These are phyloP conservation scores for Zaprionus inermis DNA, from an alignment of 1,140 invertebrate genomes.

Conservation along the genomic window DNA sequence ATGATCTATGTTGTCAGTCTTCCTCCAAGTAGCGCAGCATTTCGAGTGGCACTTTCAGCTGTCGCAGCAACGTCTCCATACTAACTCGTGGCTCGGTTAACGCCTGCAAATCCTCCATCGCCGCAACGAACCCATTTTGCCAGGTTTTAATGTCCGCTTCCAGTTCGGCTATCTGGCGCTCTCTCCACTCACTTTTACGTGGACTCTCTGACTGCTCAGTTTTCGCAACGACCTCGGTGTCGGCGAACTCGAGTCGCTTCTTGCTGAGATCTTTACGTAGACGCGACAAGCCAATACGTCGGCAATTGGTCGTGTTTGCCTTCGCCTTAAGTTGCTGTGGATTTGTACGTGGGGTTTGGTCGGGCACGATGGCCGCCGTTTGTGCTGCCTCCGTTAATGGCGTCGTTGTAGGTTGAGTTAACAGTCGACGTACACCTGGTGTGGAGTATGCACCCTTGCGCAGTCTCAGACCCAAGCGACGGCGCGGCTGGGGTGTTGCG, in stretches of 20 bases:
- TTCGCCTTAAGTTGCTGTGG: slow-evolving; percentile 15
- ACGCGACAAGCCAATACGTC: slow-evolving; percentile 57
- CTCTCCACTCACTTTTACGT: background rate
- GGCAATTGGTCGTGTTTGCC: slow-evolving; percentile 41
- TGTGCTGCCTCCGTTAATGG: background rate
- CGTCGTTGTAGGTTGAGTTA: background rate
- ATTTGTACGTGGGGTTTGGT: slow-evolving; percentile 41
- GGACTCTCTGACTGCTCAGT: background rate
- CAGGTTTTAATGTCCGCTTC: slow-evolving; percentile 59
- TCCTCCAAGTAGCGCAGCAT: slow-evolving; percentile 65
- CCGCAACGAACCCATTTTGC: slow-evolving; percentile 52
- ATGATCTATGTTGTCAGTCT: slow-evolving; percentile 42
- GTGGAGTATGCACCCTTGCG: slow-evolving; percentile 22
- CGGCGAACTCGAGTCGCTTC: slow-evolving; percentile 57
- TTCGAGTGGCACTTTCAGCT: slow-evolving; percentile 55
- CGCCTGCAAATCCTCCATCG: slow-evolving; percentile 59
- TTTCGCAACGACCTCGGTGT: background rate
- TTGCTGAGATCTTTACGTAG: slow-evolving; percentile 53
- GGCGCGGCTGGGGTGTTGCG: slow-evolving; percentile 26
- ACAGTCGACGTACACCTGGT: slow-evolving; percentile 18
- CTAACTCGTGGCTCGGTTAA: slow-evolving; percentile 35
- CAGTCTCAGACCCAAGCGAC: slow-evolving; percentile 30
- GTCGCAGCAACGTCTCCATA: slow-evolving; percentile 33
- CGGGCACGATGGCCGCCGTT: background rate
- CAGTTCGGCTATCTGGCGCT: slow-evolving; percentile 49